Base-by-base conservation (phyloP, 35 echinoderm and acorn worm species). In the Lytechinus variegatus region DNA sequence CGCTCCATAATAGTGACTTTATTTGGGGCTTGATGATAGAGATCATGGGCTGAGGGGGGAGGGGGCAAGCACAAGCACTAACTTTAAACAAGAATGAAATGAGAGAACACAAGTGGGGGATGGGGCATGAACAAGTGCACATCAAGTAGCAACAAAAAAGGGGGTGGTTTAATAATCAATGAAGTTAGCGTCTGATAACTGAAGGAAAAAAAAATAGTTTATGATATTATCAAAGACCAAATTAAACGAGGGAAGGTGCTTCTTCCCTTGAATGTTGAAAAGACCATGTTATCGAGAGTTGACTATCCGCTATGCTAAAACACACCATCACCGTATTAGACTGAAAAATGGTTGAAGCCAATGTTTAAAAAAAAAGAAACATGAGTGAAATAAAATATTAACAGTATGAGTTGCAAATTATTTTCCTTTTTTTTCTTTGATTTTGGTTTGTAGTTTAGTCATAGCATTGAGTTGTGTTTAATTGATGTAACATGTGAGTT, bases 301-400 rank as follows among this genome's bases (percentile, higher is more conserved):
- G 27, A 57, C 92, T 93, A 55, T 90, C 88, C 88, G 52, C 88
- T 90, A 93, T 93, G 92, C 53, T 57, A 93, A 44, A 14, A 90
- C 88, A 93, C 92, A 93, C 92, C 92, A 56, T 93, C 92, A 93
- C 92, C 92, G n/a, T 55, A 57, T 93, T 55, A 93, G 92, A 57
- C 57, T 54, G 28, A 54, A 55, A 93, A 55, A 93, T 55, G 54
- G 12, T 55, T 13, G 52, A 93, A 93, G 54, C 54, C 9, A 27
- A 93, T 57, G 54, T 27, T 56, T 55, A 11, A 93, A 44, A 44
- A 44, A 93, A 93, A 93, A n/a, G 27, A 57, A 93, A 44, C 16
- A 90, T 54, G 52, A 90, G 88, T 90, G 14, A 54, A 44, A 93
- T 52, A 90, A 44, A 52, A 90, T 21, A 33, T 90, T 90, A 90